A percentile compares a stretch with the other conserved stretches of the same genome.
Evolutionary conservation across 1,140 invertebrate genomes (phyloP).

Genomic region (Chrysomallon squamiferum): DNA sequence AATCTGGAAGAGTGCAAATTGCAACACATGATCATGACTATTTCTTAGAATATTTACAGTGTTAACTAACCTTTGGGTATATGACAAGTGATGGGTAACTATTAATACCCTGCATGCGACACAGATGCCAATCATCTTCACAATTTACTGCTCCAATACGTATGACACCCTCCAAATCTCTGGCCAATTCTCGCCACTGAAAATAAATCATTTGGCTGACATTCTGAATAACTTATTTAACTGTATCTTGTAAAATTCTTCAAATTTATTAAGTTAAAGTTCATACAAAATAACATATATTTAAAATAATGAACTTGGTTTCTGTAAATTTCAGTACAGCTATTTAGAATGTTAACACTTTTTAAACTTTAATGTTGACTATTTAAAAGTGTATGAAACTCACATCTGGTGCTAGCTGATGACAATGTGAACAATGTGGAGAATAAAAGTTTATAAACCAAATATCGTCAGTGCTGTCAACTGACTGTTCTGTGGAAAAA

Average conservation of each 20-base stretch:
- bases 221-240: conserved; percentile 1
- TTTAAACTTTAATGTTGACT: too few relatives aligned
- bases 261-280: neutral
- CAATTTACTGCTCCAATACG: conserved; percentile 83
- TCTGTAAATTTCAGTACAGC: too few relatives aligned
- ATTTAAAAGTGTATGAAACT: conserved; percentile 32
- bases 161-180: conserved; percentile 75
- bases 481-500: conserved; percentile 67
- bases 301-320: too few relatives aligned
- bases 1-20: too few relatives aligned
- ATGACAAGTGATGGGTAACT: conserved; percentile 76
- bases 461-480: conserved; percentile 71
- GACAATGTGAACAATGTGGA: conserved; percentile 84
- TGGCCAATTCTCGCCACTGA: conserved; percentile 79
- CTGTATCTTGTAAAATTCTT: neutral
- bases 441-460: conserved; percentile 90
- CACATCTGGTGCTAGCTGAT: conserved; percentile 73
- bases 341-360: too few relatives aligned
- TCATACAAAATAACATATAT: too few relatives aligned
- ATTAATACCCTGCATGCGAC: conserved; percentile 71
- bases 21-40: too few relatives aligned
- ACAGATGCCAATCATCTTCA: conserved; percentile 77
- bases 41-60: too few relatives aligned
- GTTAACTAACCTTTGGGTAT: conserved; percentile 64
- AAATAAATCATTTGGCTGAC: conserved; percentile 7